Evolutionary conservation across 2,797 vertebrate genomes (phyloP).

Genomic region (Spatula versicolor): DNA sequence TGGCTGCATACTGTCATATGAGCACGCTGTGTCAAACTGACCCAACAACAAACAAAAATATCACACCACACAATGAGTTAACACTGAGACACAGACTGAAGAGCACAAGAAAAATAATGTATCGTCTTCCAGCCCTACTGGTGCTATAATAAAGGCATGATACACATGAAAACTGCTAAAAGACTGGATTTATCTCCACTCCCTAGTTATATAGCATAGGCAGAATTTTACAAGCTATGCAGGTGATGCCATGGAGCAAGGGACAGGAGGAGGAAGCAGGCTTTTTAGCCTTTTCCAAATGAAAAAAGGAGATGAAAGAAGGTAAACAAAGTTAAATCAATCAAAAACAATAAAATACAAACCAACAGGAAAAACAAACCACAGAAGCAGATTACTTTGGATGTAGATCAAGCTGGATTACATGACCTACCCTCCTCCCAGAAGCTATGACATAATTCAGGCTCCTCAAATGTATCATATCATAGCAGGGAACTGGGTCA

Average conservation of each 20-base stretch:
- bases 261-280: neutral
- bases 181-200: slow-evolving; percentile 4
- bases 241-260: neutral
- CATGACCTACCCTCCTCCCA: neutral
- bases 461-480: neutral
- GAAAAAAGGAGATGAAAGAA: neutral
- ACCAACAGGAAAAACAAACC: neutral
- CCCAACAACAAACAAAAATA: slow-evolving; percentile 48
- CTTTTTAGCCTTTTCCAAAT: neutral
- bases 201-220: neutral
- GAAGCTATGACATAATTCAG: neutral
- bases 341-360: neutral
- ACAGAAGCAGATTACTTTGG: neutral
- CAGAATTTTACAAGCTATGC: neutral
- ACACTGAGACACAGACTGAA: neutral
- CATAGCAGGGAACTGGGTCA: neutral
- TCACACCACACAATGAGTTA: slow-evolving; percentile 19
- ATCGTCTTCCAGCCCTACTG: neutral
- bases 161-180: neutral
- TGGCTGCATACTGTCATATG: neutral
- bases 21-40: slow-evolving; percentile 50
- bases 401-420: neutral
- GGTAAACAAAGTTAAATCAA: slow-evolving; percentile 5
- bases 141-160: slow-evolving; percentile 20
- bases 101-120: slow-evolving; percentile 8